A percentile compares a stretch with the other conserved stretches of the same genome.
Evolutionary conservation across 1,140 invertebrate species (phyloP).

Genomic region (Helicorthomorpha holstii): DNA sequence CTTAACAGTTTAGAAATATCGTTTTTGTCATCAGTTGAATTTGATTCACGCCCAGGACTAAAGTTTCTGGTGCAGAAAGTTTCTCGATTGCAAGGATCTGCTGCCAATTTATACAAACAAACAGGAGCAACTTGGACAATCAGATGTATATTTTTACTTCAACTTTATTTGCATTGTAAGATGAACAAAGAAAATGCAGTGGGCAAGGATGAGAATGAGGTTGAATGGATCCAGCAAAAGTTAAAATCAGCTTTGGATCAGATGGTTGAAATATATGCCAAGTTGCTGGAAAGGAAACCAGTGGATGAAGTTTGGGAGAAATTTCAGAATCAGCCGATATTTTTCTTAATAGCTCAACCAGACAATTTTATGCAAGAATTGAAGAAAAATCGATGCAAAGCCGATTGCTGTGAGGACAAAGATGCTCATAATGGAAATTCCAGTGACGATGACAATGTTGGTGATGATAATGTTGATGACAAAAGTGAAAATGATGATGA

Average conservation of each 20-base stretch:
- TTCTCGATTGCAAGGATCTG: slow-evolving; percentile 58
- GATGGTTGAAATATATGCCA: slow-evolving; percentile 41
- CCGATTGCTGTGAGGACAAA: too few species aligned
- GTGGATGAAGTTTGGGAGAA: slow-evolving; percentile 36
- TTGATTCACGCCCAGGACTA: slow-evolving; percentile 70
- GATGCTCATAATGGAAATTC: background rate
- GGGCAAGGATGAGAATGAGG: slow-evolving; percentile 9
- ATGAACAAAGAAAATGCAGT: background rate
- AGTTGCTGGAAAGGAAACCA: slow-evolving; percentile 34
- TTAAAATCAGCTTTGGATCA: slow-evolving; percentile 35
- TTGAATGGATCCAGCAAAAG: slow-evolving; percentile 20
- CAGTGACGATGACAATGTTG: slow-evolving; percentile 5
- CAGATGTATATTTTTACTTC: slow-evolving; percentile 42
- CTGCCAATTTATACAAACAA: slow-evolving; percentile 76
- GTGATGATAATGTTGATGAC: background rate
- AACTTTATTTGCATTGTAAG: background rate
- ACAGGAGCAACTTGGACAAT: slow-evolving; percentile 80
- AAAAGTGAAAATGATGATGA: background rate
- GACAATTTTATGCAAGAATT: slow-evolving; percentile 24
- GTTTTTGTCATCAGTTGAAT: slow-evolving; percentile 58
- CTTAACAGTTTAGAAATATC: slow-evolving; percentile 62
- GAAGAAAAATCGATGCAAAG: background rate
- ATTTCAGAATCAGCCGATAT: slow-evolving; percentile 40
- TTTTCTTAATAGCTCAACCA: slow-evolving; percentile 41
- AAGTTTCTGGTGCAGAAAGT: slow-evolving; percentile 90